Conservation (phyloP, 2,113 vertebrate genomes). For the Oryzias woworae region DNA sequence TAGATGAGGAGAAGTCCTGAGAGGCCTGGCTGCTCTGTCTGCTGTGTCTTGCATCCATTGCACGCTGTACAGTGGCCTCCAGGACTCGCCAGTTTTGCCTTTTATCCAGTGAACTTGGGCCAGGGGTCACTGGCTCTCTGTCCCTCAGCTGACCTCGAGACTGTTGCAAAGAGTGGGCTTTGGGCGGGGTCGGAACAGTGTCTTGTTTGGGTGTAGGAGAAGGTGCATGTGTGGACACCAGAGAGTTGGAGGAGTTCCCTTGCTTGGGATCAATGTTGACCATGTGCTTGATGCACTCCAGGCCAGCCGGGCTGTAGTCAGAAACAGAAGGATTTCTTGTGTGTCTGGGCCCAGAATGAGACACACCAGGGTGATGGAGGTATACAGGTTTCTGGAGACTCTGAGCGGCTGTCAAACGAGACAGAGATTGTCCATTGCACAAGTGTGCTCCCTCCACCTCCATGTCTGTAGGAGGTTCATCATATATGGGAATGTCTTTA, state of each 20-base stretch:
- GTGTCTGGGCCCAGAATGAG: conserved; percentile 76
- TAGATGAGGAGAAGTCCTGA: conserved; percentile 80
- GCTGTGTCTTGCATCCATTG: conserved; percentile 85
- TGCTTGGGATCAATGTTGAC: conserved; percentile 83
- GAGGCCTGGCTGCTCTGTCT: conserved; percentile 83
- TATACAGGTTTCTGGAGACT: conserved; percentile 80
- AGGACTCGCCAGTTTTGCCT: conserved; percentile 85
- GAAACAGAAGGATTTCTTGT: conserved; percentile 77
- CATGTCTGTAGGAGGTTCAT: conserved; percentile 88
- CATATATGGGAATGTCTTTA: conserved; percentile 85
- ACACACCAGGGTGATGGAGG: conserved; percentile 75
- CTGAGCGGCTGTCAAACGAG: conserved; percentile 74
- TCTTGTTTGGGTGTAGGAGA: conserved; percentile 64
- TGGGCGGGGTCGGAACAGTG: conserved; percentile 42
- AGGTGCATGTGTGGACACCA: conserved; percentile 52
- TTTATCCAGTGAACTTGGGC: conserved; percentile 75
- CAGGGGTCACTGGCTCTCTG: conserved; percentile 51
- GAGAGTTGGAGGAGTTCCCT: conserved; percentile 56
- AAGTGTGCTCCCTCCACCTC: conserved; percentile 78
- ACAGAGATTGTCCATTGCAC: conserved; percentile 66
- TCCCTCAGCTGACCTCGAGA: conserved; percentile 73
- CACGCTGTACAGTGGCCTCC: conserved; percentile 83
- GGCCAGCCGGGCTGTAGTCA: conserved; percentile 88
- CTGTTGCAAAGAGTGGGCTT: conserved; percentile 68
- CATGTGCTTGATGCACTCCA: conserved; percentile 92